A percentile compares a stretch with the other conserved stretches of the same genome.
phyloP scores from a whole-genome alignment of 2,797 vertebrate genomes.

The Parauchenoglanis punctatus region DNA sequence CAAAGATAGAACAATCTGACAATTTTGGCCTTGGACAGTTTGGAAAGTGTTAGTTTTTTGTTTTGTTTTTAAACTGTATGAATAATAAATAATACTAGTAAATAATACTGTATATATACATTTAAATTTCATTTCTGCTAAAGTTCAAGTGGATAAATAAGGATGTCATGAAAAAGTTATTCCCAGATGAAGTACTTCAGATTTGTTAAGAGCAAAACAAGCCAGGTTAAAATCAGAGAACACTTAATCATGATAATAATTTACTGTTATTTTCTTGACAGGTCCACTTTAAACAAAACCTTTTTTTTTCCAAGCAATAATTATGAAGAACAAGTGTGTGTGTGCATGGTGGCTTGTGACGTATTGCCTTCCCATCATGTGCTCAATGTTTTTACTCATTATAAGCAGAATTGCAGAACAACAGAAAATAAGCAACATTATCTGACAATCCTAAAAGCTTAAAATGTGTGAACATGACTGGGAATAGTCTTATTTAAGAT shows the following conservation, averaged over 20 bases:
- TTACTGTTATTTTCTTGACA: background rate
- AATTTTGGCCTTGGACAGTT: too few species aligned
- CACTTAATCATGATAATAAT: too few species aligned
- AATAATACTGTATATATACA: background rate
- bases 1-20: too few species aligned
- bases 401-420: background rate
- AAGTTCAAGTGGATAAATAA: background rate
- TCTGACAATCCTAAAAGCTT: background rate
- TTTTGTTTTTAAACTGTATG: too few species aligned
- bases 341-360: background rate
- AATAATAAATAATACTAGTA: too few species aligned
- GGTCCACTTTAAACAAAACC: background rate
- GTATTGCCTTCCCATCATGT: background rate
- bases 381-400: too few species aligned
- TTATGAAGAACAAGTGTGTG: constrained; percentile 1
- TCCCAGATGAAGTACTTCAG: background rate
- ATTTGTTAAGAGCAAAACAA: background rate
- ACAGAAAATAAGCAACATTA: background rate
- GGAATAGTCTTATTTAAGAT: background rate
- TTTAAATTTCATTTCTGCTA: background rate
- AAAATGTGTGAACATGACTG: background rate
- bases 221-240: background rate
- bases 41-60: too few species aligned
- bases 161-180: background rate
- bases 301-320: background rate